Percentiles rank a stretch among this genome's conserved stretches.
Conservation (phyloP, 2,113 vertebrate genomes). For the Odocoileus virginianus region DNA sequence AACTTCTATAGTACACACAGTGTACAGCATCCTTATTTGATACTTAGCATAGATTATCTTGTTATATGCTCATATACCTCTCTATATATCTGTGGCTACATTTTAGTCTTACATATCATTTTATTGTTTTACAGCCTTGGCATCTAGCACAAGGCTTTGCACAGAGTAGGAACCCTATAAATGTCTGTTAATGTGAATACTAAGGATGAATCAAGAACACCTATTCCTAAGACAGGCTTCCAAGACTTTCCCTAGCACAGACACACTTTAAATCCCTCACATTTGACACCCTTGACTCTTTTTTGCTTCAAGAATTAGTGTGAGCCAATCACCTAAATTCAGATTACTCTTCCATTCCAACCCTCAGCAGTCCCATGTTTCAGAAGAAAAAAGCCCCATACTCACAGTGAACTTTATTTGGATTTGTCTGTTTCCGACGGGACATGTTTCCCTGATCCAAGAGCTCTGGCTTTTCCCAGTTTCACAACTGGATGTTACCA, state of each 20-base stretch:
- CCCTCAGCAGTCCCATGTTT: slow-evolving; percentile 1
- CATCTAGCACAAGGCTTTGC: background rate
- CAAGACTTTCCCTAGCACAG: background rate
- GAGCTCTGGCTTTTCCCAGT: slow-evolving; percentile 70
- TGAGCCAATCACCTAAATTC: background rate
- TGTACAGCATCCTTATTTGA: background rate
- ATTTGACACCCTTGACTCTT: background rate
- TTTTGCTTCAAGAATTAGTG: slow-evolving; percentile 6
- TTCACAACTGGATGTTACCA: slow-evolving; percentile 59
- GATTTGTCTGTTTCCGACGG: slow-evolving; percentile 88
- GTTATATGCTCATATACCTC: background rate
- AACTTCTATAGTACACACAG: background rate
- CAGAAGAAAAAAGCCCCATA: slow-evolving; percentile 59
- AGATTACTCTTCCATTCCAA: background rate
- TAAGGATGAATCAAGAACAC: background rate
- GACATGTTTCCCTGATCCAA: slow-evolving; percentile 82
- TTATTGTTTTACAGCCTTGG: background rate
- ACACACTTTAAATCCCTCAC: slow-evolving; percentile 16
- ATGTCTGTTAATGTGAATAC: background rate
- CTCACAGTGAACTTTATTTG: slow-evolving; percentile 90
- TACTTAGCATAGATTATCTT: background rate
- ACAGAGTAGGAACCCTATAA: background rate
- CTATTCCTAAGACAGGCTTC: background rate
- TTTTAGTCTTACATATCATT: background rate
- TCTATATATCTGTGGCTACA: background rate